phyloP scores from a whole-genome alignment of 2,113 vertebrate species.

The Illadopsis cleaveri region DNA sequence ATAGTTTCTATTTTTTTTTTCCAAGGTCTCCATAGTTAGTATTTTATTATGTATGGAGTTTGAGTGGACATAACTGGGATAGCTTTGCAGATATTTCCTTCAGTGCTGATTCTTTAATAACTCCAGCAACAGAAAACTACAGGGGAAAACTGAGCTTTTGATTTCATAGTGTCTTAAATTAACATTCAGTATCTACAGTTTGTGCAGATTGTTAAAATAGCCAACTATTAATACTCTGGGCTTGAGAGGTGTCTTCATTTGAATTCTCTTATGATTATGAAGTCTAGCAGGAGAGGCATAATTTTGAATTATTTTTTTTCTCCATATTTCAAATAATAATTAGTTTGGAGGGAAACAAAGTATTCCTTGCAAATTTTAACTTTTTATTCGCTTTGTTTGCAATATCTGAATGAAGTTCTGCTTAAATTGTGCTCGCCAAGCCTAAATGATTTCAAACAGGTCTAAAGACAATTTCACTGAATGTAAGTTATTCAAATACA shows the following conservation, averaged over 20 bases:
- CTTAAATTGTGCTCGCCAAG: slow-evolving; percentile 26
- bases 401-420: slow-evolving; percentile 52
- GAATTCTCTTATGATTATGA: not conserved
- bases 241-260: slow-evolving; percentile 30
- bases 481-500: slow-evolving; percentile 1
- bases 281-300: slow-evolving; percentile 30
- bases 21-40: slow-evolving; percentile 27
- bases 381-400: slow-evolving; percentile 46
- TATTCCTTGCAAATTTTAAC: slow-evolving; percentile 53
- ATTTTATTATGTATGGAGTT: slow-evolving; percentile 39
- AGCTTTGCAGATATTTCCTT: slow-evolving; percentile 38
- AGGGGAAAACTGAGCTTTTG: slow-evolving; percentile 17
- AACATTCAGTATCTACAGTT: slow-evolving; percentile 23
- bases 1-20: not conserved
- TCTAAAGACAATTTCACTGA: slow-evolving; percentile 38
- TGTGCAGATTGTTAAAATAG: slow-evolving; percentile 9
- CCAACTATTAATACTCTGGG: not conserved
- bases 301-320: not conserved
- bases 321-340: slow-evolving; percentile 51
- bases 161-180: slow-evolving; percentile 48
- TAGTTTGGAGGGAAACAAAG: slow-evolving; percentile 58
- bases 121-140: slow-evolving; percentile 13
- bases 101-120: slow-evolving; percentile 37
- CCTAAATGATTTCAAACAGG: slow-evolving; percentile 44
- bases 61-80: slow-evolving; percentile 34